A percentile compares a stretch with the other conserved stretches of the same genome.
phyloP scores from a whole-genome alignment of 1,140 invertebrate genomes.

The Brachionus paranguensis region DNA sequence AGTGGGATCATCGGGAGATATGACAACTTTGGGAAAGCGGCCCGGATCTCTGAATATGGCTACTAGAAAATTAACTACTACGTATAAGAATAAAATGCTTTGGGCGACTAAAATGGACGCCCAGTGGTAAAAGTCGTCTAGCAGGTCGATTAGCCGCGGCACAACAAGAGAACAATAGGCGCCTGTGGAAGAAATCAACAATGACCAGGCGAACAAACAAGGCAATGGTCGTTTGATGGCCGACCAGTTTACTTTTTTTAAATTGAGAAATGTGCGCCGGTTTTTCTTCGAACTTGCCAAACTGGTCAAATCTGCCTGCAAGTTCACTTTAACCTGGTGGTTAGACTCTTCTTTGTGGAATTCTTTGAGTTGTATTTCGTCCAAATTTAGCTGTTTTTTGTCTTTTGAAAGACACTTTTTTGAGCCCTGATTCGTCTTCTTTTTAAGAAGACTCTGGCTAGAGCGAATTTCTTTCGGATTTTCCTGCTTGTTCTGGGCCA shows the following conservation, averaged over 20 bases:
- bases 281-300: neutral
- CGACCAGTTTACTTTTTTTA: constrained; percentile 20
- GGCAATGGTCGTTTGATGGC: constrained; percentile 33
- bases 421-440: neutral
- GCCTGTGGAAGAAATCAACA: neutral
- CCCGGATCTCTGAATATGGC: constrained; percentile 99
- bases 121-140: neutral
- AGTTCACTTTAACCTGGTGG: neutral
- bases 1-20: constrained; percentile 90
- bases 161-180: neutral
- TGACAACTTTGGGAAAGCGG: constrained; percentile 79
- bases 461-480: neutral
- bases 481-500: neutral
- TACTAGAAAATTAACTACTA: constrained; percentile 92
- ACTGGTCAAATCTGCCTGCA: neutral
- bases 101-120: neutral
- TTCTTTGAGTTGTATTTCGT: constrained; percentile 15
- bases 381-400: neutral
- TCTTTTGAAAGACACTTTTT: constrained; percentile 11
- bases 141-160: neutral
- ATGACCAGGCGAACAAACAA: constrained; percentile 31
- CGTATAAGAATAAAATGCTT: constrained; percentile 63
- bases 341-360: neutral
- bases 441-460: constrained; percentile 6
- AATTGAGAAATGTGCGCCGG: neutral